phyloP scores from a whole-genome alignment of 2,888 invertebrate species.

The Esperia sulphurella region DNA sequence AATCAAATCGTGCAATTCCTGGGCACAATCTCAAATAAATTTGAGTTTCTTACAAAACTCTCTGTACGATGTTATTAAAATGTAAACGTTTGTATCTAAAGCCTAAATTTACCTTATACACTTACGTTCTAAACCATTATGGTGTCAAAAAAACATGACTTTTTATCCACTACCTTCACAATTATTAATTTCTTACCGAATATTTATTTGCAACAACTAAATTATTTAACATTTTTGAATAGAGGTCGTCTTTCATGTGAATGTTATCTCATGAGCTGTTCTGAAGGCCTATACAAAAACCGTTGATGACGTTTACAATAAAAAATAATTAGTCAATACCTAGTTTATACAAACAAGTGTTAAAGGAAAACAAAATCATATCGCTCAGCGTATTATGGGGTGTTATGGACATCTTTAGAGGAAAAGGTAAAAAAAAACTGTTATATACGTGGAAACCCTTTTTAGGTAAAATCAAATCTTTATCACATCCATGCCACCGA shows the following conservation, averaged over 20 bases:
- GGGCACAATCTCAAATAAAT: no score
- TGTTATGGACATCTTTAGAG: slow-evolving; percentile 30
- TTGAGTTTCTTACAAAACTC: no score
- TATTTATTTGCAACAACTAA: no score
- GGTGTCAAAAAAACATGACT: no score
- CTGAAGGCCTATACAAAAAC: neutral
- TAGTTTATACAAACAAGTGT: slow-evolving; percentile 75
- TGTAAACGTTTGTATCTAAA: no score
- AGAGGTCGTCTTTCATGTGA: neutral
- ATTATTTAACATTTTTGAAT: no score
- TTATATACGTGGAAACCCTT: neutral
- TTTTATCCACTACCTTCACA: no score
- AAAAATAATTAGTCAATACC: slow-evolving; percentile 63
- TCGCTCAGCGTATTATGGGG: slow-evolving; percentile 65
- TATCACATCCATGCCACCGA: slow-evolving; percentile 56
- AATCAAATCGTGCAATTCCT: no score
- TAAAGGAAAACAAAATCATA: slow-evolving; percentile 64
- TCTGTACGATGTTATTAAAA: no score
- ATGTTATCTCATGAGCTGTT: neutral
- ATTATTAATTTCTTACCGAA: no score
- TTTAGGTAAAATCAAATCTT: neutral
- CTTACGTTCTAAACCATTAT: no score
- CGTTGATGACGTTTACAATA: neutral
- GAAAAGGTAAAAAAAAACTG: neutral
- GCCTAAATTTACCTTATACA: no score